Base-by-base conservation (phyloP, 2,113 vertebrate genomes). In the Neomonachus schauinslandi region DNA sequence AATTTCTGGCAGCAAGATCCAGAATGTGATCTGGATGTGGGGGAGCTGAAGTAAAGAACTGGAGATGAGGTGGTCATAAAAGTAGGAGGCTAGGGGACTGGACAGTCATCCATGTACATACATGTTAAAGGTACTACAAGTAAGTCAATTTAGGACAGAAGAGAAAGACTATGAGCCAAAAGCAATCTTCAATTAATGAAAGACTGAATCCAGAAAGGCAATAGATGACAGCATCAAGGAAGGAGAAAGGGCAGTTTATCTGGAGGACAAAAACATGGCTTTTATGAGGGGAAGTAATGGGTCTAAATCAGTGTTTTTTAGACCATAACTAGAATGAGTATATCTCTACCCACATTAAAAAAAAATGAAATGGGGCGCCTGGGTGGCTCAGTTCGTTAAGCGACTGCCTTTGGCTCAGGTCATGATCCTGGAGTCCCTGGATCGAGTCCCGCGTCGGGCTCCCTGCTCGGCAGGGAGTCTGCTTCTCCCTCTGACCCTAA, bases 201-300 rank as follows among this genome's bases (percentile, higher is more conserved):
- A 98, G 65, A 15, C 55, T 89, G 5, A 97, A 94, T 94, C 6
- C 72, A 93, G 65, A 93, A 88, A 33, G 94, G 33, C 22, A 97
- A 94, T 0, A 87, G 19, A 55, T 95, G 28, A 92, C 21, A 94
- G 76, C 8, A 39, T 84, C 24, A 95, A 91, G 67, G 55, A 94
- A 92, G n/a, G 49, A 11, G 22, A 91, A 72, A 94, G 31, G 42
- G 84, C 1, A 63, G n/a, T 49, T 33, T 55, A 31, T 77, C 24
- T 86, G 36, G 33, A 95, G 84, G 86, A 92, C 16, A 93, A 97
- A 96, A 95, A 53, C 80, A 9, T 89, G 26, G 4, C 72, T 95
- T 95, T 83, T 57, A 67, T 42, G 84, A 21, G 16, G 76, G 5
- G 14, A 57, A 79, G 15, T 6, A 85, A 74, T 63, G 31, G 31